These are phyloP conservation scores for Aythya baeri DNA, from an alignment of 2,113 vertebrate genomes.

Conservation along the genomic window DNA sequence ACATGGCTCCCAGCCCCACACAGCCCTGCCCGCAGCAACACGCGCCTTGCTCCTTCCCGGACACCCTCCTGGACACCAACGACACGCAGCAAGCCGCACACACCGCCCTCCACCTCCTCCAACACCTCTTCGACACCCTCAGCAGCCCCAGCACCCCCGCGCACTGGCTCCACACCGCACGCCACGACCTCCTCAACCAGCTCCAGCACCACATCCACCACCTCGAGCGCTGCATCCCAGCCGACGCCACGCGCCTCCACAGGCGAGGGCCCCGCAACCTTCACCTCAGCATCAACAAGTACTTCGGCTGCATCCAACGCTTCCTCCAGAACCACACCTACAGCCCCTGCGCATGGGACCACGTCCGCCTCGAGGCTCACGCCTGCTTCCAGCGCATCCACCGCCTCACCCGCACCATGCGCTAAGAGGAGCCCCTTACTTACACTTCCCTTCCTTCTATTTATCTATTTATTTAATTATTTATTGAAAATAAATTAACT, in stretches of 20 bases:
- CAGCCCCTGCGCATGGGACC: not conserved
- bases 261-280: not conserved
- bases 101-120: not conserved
- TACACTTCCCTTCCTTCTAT: no score
- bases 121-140: not conserved
- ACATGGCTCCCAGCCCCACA: not conserved
- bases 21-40: not conserved
- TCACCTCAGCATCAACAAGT: not conserved
- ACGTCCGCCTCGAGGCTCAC: not conserved
- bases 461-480: no score
- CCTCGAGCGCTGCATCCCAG: not conserved
- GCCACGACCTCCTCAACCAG: not conserved
- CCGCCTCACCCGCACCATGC: no score
- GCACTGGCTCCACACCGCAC: not conserved
- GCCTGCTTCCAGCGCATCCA: not conserved
- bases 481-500: no score
- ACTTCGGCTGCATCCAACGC: not conserved
- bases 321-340: not conserved
- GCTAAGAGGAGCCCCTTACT: no score
- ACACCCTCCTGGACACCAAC: not conserved
- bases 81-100: not conserved
- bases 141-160: rapidly evolving
- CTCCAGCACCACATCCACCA: not conserved
- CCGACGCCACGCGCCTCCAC: rapidly evolving
- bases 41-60: not conserved